Evolutionary conservation across 2,888 invertebrate species (phyloP).

Genomic region (Rosalia funebris): DNA sequence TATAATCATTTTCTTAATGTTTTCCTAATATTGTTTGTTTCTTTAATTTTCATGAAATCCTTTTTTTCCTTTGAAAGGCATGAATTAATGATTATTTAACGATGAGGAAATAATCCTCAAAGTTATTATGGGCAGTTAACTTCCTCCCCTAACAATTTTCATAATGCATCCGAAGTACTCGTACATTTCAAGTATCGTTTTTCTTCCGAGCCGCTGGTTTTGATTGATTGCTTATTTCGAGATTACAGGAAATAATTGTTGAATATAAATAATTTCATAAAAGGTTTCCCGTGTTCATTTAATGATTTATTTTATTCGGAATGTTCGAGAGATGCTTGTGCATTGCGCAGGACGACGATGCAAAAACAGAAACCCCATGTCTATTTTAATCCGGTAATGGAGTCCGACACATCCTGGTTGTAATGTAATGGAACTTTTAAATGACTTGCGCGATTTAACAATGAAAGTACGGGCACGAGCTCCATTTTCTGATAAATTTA

Average conservation of each 20-base stretch:
- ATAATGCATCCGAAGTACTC: no score
- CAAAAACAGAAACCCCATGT: constrained; percentile 30
- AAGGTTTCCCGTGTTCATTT: constrained; percentile 14
- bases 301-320: constrained; percentile 8
- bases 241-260: neutral
- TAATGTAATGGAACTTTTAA: constrained; percentile 52
- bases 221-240: no score
- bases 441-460: constrained; percentile 47
- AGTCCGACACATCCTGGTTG: constrained; percentile 47
- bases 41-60: no score
- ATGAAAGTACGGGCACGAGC: constrained; percentile 31
- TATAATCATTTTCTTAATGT: no score
- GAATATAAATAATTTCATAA: constrained; percentile 5
- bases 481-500: constrained; percentile 46
- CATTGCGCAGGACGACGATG: neutral
- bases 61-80: no score
- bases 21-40: no score
- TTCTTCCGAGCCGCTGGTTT: no score
- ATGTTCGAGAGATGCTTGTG: neutral
- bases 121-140: no score
- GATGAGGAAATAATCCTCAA: no score
- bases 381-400: constrained; percentile 52
- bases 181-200: no score
- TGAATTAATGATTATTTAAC: no score
- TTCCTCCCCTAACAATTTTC: no score